Percentiles rank a stretch among this genome's conserved stretches.
Evolutionary conservation across 2,888 invertebrate genomes (phyloP).

Genomic region (Dione juno): DNA sequence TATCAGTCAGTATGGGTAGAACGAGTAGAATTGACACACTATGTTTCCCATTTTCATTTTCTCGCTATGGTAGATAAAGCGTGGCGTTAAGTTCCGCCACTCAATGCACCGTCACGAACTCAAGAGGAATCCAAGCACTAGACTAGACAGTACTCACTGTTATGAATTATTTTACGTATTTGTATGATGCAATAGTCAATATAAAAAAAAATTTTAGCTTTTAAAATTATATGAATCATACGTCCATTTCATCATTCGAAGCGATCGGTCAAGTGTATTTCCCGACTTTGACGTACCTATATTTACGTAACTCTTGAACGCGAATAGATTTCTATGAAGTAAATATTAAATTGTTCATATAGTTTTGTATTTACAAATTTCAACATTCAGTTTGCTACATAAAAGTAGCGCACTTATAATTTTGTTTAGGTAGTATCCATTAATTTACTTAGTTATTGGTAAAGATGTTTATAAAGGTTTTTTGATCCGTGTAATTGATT

Average conservation of each 20-base stretch:
- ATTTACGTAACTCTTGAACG: slow-evolving; percentile 62
- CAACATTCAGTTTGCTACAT: slow-evolving; percentile 66
- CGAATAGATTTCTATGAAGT: slow-evolving; percentile 70
- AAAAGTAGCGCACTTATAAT: slow-evolving; percentile 56
- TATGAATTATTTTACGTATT: not conserved
- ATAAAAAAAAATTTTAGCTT: slow-evolving; percentile 13
- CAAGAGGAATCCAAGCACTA: no score
- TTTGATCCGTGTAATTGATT: no score
- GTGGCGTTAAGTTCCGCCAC: no score
- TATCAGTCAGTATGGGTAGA: no score
- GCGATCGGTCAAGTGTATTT: slow-evolving; percentile 60
- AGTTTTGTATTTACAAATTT: slow-evolving; percentile 10
- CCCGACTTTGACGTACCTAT: slow-evolving; percentile 60
- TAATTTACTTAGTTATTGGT: slow-evolving; percentile 37
- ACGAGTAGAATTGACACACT: no score
- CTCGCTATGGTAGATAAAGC: no score
- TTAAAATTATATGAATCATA: slow-evolving; percentile 43
- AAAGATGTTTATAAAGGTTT: not conserved
- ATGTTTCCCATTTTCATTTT: no score
- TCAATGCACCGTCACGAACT: no score
- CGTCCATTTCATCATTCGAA: slow-evolving; percentile 59
- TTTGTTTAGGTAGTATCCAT: not conserved
- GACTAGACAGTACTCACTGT: no score
- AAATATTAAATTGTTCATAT: slow-evolving; percentile 56
- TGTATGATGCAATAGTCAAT: not conserved